Conservation (phyloP, 2,113 vertebrate species). For the Hippotragus niger region DNA sequence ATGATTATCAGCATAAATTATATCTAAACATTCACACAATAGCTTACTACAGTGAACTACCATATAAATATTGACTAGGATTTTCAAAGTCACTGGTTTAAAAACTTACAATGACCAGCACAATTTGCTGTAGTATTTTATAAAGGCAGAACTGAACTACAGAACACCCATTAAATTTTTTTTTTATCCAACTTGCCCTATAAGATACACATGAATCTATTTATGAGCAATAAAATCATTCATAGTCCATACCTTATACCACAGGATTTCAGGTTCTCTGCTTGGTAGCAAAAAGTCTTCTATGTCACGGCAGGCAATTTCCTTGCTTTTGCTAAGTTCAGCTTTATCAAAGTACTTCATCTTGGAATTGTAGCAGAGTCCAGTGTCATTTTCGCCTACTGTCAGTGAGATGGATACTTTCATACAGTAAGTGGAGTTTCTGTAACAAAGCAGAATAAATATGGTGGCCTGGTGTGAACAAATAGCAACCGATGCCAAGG, state of each 20-base stretch:
- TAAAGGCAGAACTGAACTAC: neutral
- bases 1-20: neutral
- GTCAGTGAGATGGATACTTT: conserved; percentile 98
- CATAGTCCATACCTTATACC: conserved; percentile 93
- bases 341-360: conserved; percentile 99
- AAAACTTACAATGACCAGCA: neutral
- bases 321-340: conserved; percentile 97
- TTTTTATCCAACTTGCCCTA: conserved; percentile 18
- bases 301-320: conserved; percentile 94
- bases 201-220: neutral
- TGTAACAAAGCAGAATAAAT: conserved; percentile 82
- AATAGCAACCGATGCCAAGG: neutral
- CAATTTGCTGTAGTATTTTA: neutral
- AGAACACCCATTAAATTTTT: neutral
- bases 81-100: neutral
- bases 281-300: conserved; percentile 93
- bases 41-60: neutral
- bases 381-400: conserved; percentile 96
- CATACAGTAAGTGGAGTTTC: conserved; percentile 99
- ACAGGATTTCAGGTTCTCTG: conserved; percentile 91
- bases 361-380: conserved; percentile 98
- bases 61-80: neutral
- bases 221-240: conserved; percentile 20
- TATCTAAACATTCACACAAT: neutral
- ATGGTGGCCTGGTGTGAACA: conserved; percentile 45